Evolutionary conservation across 2,113 vertebrate genomes (phyloP), one percentile per base, ranked within the genome.

Genomic region (Lethenteron camtschaticum): DNA sequence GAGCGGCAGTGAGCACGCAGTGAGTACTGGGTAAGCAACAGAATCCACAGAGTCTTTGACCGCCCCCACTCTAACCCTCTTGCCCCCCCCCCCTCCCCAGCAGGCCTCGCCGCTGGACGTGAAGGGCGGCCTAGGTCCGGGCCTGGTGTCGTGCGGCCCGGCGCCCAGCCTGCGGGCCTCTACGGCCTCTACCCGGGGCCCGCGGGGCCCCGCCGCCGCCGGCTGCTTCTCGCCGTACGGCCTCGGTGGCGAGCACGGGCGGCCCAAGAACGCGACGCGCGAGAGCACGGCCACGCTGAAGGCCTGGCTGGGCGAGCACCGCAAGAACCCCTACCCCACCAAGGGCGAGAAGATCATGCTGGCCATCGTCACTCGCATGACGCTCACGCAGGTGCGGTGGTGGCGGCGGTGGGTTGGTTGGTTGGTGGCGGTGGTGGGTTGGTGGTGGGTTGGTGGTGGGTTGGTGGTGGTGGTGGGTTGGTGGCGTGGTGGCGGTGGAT

Each of bases 181-280:
- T 66, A 66, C 60, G 20, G 20, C 60, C 60, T 20, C 9, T 66
- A 66, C 20, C 14, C 14, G 60, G 8, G 14, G 60, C 75, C 77
- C 14, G 78, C 80, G 85, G 12, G 85, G 87, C 8, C 96, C 24
- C 83, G 88, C n/a, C 87, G 85, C 76, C 86, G 85, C 76, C 90
- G 94, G 85, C 90, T 9, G 90, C 90, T 55, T 97, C 92, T 78
- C 95, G 92, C 88, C 92, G 11, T 97, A 96, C n/a, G 88, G 90
- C 75, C 91, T 95, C 73, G 95, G 95, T 76, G 92, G 90, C 73
- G 92, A 95, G 79, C 91, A 90, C 55, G 94, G 90, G 77, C 86
- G 92, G 84, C 90, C 90, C 12, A 96, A 97, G 79, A 97, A 95
- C 78, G 92, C 92, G 75, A 96, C 90, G 56, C 84, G 92, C 57